Conservation (phyloP, 2,797 vertebrate genomes). For the Hapalemur alaotrensis region DNA sequence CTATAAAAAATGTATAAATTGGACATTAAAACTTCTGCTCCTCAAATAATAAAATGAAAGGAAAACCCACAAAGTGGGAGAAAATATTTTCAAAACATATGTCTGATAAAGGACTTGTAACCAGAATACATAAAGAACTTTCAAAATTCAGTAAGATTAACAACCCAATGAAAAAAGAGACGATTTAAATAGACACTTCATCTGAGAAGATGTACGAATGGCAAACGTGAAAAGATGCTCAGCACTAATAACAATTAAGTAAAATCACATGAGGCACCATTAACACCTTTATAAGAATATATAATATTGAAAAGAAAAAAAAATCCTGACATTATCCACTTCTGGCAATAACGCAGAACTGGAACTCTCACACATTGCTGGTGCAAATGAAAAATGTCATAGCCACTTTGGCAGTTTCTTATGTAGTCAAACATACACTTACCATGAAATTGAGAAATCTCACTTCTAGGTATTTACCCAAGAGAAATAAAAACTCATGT, state of each 20-base stretch:
- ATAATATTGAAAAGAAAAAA: neutral
- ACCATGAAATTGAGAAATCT: neutral
- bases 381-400: neutral
- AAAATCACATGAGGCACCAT: neutral
- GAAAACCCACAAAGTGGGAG: neutral
- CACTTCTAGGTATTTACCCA: neutral
- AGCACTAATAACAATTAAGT: neutral
- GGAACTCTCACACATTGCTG: neutral
- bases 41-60: constrained; percentile 22
- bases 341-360: neutral
- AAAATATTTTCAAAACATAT: constrained; percentile 3
- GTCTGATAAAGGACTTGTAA: neutral
- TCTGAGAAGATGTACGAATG: neutral
- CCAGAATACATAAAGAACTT: neutral
- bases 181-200: neutral
- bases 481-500: constrained; percentile 6
- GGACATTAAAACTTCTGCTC: neutral
- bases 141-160: neutral
- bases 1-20: neutral
- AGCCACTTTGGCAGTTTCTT: neutral
- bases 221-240: neutral
- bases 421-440: neutral
- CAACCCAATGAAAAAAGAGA: constrained; percentile 9
- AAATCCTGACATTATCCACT: neutral
- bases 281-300: neutral